phyloP scores from a whole-genome alignment of 2,797 vertebrate genomes.

The Enteromius argenteus region DNA sequence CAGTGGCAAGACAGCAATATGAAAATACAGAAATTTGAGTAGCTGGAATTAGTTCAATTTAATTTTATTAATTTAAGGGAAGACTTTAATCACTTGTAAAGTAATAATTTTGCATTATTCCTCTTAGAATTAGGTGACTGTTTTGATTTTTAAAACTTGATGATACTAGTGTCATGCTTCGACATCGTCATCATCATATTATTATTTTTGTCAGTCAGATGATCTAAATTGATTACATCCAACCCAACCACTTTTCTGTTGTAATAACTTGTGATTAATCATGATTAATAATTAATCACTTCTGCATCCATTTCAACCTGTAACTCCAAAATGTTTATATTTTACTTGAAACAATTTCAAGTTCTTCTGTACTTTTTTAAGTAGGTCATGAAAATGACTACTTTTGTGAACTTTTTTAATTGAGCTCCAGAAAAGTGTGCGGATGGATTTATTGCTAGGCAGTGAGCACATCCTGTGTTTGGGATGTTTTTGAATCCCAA shows the following conservation, averaged over 20 bases:
- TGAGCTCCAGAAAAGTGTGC: not conserved
- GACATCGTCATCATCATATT: not conserved
- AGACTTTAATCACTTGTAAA: not conserved
- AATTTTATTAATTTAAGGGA: not conserved
- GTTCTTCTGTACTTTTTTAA: not conserved
- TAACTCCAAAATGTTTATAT: not conserved
- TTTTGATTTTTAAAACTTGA: not conserved
- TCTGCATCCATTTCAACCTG: not conserved
- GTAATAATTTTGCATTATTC: not conserved
- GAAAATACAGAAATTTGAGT: not conserved
- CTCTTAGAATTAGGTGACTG: not conserved
- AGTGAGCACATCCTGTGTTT: conserved; percentile 27
- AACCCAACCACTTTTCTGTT: conserved; percentile 8
- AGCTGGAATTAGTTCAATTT: not conserved
- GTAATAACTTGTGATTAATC: not conserved
- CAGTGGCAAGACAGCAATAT: not conserved
- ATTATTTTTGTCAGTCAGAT: not conserved
- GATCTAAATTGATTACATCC: not conserved
- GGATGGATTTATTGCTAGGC: conserved; percentile 10
- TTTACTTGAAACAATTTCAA: not conserved
- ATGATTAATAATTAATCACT: not conserved
- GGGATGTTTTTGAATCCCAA: conserved; percentile 3
- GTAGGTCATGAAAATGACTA: not conserved
- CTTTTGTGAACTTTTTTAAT: conserved; percentile 9
- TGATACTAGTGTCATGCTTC: conserved; percentile 3